Percentiles rank a stretch among this genome's conserved stretches.
Conservation (phyloP, 2,888 invertebrate genomes). For the Lithophane ornitopus region DNA sequence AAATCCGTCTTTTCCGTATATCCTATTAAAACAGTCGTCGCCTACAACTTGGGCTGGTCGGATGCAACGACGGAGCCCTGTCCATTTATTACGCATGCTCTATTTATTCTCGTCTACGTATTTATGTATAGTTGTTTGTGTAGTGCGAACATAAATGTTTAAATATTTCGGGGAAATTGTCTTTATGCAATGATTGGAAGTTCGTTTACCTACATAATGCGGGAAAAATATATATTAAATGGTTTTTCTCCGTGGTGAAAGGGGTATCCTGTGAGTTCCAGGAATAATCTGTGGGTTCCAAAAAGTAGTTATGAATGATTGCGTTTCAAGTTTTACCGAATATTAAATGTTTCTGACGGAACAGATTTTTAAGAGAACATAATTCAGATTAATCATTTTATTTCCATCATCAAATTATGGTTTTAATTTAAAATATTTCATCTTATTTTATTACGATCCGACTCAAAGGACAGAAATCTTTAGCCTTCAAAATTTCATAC, state of each 20-base stretch:
- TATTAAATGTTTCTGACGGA: not conserved
- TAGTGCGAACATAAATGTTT: constrained; percentile 52
- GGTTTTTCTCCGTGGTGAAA: not conserved
- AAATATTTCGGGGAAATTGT: constrained; percentile 25
- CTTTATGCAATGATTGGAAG: constrained; percentile 1
- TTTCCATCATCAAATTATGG: not conserved
- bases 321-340: not conserved
- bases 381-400: not conserved
- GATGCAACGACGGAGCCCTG: constrained; percentile 59
- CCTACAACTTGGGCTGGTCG: constrained; percentile 32
- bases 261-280: not conserved
- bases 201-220: constrained; percentile 23
- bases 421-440: not conserved
- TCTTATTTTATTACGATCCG: too few relatives aligned
- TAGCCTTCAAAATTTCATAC: not conserved
- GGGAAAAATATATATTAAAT: not conserved
- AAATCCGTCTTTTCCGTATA: not conserved
- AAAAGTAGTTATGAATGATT: not conserved
- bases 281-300: not conserved
- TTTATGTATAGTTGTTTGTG: constrained; percentile 55
- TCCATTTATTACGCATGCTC: constrained; percentile 75
- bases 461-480: constrained; percentile 3
- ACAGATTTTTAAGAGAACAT: not conserved
- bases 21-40: constrained; percentile 2
- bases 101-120: constrained; percentile 71